A percentile compares a stretch with the other conserved stretches of the same genome.
phyloP scores from a whole-genome alignment of 2,797 vertebrate genomes.

The Hemitrygon akajei region DNA sequence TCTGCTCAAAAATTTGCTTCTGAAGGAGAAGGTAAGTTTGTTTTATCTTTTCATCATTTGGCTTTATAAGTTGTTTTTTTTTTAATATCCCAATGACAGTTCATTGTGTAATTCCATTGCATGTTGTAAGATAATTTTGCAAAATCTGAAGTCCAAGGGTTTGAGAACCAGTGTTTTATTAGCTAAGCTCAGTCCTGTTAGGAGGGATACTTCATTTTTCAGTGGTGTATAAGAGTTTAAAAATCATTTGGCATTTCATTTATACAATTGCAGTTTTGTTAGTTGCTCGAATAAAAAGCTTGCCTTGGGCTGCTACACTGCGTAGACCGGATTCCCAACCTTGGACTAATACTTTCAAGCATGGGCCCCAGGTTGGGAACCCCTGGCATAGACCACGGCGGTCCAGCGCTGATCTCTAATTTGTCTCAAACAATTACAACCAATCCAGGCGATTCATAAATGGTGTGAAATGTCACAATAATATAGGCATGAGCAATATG shows the following conservation, averaged over 20 bases:
- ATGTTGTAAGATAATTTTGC: neutral
- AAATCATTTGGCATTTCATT: neutral
- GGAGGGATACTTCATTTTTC: neutral
- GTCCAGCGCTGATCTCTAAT: neutral
- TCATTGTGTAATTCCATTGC: neutral
- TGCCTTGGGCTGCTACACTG: too few species aligned
- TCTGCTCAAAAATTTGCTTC: constrained; percentile 86
- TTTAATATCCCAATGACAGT: too few species aligned
- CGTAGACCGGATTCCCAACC: too few species aligned
- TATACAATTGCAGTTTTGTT: neutral
- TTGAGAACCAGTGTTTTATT: neutral
- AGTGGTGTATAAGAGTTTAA: neutral
- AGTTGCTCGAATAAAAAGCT: neutral
- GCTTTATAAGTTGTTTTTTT: neutral
- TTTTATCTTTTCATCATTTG: neutral
- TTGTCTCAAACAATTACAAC: neutral
- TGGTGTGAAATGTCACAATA: neutral
- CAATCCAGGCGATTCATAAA: neutral
- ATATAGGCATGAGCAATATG: neutral
- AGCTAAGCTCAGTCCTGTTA: neutral
- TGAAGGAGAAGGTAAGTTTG: constrained; percentile 72
- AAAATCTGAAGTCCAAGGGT: neutral
- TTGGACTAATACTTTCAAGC: too few species aligned
- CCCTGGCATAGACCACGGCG: neutral
- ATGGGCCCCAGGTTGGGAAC: too few species aligned